Evolutionary conservation across 2,797 vertebrate species (phyloP), one percentile per base, ranked within the genome.

Genomic region (Gobio occitaniae): DNA sequence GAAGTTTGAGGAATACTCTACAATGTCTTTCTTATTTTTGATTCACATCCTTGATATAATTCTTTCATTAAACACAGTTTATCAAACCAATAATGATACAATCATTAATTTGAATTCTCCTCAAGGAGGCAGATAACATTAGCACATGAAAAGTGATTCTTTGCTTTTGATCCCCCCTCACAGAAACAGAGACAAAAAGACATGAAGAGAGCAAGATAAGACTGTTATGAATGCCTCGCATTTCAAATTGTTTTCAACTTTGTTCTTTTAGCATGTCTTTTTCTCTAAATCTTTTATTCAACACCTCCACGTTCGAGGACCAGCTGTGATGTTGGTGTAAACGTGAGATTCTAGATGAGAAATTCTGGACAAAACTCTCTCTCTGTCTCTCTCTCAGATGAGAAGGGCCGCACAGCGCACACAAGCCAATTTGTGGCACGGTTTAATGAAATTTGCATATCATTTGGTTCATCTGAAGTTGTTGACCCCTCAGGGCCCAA

Each of bases 391-490:
- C 92, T 92, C 93, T 90, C 91, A 92, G 92, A 93, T 91, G 90
- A 92, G 90, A 92, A 93, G 89, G 92, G 93, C 93, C 93, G 92
- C 88, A 90, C 92, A 86, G 88, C 92, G 91, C 91, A 86, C 92
- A 92, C 90, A 90, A 94, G 92, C 93, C 92, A 93, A 94, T 95
- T 94, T 93, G 92, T 92, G 80, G 90, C 90, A 90, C 86, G 88
- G 70, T 77, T 86, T 94, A 93, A 78, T 87, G 0, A n/a, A 93
- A 95, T 95, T 95, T 95, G 94, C 95, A 95, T 96, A 96, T 96
- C 94, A 94, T 95, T 95, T 95, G 93, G 94, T 94, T 94, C 94
- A 95, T 96, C 95, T 95, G 90, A 86, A 91, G 94, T 94, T 96
- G 93, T 95, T 95, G 95, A 95, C 94, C 95, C 95, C 95, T 93